Evolutionary conservation across 64 coral and sea anemone genomes (phyloP).

Genomic region (Dendronephthya gigantea): DNA sequence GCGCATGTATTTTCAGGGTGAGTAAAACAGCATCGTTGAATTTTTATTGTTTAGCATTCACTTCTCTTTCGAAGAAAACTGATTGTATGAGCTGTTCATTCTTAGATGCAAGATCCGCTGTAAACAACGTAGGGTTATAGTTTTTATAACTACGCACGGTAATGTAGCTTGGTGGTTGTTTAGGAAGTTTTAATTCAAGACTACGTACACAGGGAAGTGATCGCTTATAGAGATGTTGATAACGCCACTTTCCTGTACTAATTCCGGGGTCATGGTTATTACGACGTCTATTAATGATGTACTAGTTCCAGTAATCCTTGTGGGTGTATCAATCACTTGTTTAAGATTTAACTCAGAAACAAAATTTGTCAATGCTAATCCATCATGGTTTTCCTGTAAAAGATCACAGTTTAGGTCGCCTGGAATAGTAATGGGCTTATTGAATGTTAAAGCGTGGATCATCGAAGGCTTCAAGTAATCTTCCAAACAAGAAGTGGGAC

Average conservation of each 20-base stretch:
- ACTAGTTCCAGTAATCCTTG: background rate
- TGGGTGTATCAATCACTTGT: background rate
- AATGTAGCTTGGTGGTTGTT: no score
- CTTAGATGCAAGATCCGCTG: background rate
- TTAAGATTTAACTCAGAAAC: constrained; percentile 5
- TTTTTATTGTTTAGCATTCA: background rate
- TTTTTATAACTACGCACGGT: background rate
- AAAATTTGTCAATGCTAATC: constrained; percentile 6
- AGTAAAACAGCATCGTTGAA: constrained; percentile 19
- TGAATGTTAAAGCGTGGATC: constrained; percentile 26
- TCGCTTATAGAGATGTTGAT: constrained; percentile 29
- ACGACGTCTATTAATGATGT: constrained; percentile 20
- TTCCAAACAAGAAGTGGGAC: no score
- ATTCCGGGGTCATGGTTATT: background rate
- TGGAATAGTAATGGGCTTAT: constrained; percentile 9
- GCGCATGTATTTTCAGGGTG: background rate
- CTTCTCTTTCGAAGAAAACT: background rate
- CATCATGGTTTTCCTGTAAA: no score
- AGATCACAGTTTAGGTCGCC: background rate
- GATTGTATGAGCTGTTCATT: background rate
- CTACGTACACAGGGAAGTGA: background rate
- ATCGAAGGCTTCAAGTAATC: no score
- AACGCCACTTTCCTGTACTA: constrained; percentile 17
- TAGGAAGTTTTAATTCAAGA: background rate
- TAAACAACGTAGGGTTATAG: background rate